Base-by-base conservation (phyloP, 2,113 vertebrate genomes). In the Clupea harengus region DNA sequence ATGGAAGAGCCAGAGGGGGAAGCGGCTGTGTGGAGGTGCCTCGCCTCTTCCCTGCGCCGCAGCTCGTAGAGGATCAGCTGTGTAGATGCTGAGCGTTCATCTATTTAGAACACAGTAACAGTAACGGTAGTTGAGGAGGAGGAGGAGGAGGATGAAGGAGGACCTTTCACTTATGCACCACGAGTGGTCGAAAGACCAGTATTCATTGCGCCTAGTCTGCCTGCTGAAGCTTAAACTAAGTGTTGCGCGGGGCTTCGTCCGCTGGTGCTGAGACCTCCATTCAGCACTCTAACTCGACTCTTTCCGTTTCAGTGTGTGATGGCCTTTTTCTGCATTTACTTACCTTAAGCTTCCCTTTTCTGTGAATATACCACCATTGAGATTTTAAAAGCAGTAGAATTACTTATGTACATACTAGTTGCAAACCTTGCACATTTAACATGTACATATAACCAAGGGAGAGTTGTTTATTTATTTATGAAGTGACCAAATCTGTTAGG, bases 391-490 rank as follows among this genome's bases (percentile, higher is more conserved):
- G 83, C 1, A 82, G 81, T 89, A 84, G 95, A 94, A 96, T 95
- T 94, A 95, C 95, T 93, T 90, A 85, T 95, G 95, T 96, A 95
- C 93, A 93, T 95, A 95, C 92, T 91, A 93, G 96, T 93, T 94
- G 95, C 95, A 94, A 91, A 97, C 92, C 91, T 97, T 97, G 96
- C 97, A 97, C 96, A 97, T 94, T 94, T 91, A 91, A 93, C 89
- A 86, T 90, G 96, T 97, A 97, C 94, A 97, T 95, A 96, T 84
- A 89, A 28, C 89, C 91, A 90, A 96, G 39, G 92, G 91, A 84
- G 45, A 85, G n/a, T 83, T 89, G 87, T 91, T 91, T 90, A 92
- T 95, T 90, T 85, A 88, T 96, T 93, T 94, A 93, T 95, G 93
- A 95, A 93, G 94, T 93, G 94, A 95, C 95, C 92, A 94, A 93